Percentiles rank a stretch among this genome's conserved stretches.
Conservation (phyloP, 2,888 invertebrate genomes). For the Ophonus ardosiacus region DNA sequence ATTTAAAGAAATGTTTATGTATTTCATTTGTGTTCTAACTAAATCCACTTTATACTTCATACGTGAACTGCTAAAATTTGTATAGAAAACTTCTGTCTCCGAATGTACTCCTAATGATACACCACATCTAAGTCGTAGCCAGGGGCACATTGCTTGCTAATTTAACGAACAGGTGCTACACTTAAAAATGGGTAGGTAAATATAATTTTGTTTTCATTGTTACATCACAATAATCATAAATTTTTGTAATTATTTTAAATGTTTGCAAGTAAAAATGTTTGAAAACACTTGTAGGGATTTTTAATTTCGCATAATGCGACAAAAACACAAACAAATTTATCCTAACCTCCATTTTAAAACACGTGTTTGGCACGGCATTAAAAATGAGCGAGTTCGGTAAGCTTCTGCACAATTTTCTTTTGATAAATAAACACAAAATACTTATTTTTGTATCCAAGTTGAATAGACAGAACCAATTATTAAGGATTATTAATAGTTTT, state of each 20-base stretch:
- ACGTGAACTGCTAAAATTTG: no score
- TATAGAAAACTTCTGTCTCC: no score
- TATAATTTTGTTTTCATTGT: not conserved
- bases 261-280: not conserved
- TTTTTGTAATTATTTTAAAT: not conserved
- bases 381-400: constrained; percentile 66
- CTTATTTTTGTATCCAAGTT: not conserved
- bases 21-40: no score
- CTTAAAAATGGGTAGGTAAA: no score
- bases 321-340: constrained; percentile 51
- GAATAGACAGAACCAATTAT: not conserved
- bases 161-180: no score
- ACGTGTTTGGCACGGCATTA: constrained; percentile 43
- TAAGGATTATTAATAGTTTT: not conserved
- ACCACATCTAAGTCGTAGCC: no score
- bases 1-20: no score
- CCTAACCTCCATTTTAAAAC: constrained; percentile 58
- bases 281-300: constrained; percentile 37
- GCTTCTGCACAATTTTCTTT: constrained; percentile 13
- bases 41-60: no score
- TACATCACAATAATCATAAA: not conserved
- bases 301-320: constrained; percentile 15
- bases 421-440: not conserved
- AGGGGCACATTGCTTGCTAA: no score
- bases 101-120: no score